Percentiles rank a stretch among this genome's conserved stretches.
Evolutionary conservation across 2,888 invertebrate genomes (phyloP).

Genomic region (Dynastes maya): DNA sequence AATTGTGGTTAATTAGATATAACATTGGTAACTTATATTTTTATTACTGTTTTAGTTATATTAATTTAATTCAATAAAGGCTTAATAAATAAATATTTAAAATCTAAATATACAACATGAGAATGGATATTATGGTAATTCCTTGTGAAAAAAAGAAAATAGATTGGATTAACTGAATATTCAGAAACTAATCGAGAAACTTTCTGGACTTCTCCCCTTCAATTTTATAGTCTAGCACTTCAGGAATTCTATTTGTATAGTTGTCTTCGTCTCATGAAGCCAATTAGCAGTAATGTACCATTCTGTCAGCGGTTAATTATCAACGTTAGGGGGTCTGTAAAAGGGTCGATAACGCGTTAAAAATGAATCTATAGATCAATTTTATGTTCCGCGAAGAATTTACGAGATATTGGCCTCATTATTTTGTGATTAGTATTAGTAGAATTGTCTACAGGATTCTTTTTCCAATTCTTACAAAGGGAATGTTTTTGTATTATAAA

Average conservation of each 20-base stretch:
- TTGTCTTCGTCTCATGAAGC: constrained; percentile 55
- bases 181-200: constrained; percentile 18
- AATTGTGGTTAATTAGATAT: too few species aligned
- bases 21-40: too few species aligned
- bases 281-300: constrained; percentile 59
- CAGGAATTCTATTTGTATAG: constrained; percentile 55
- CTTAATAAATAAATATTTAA: too few species aligned
- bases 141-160: neutral
- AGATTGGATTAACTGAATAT: constrained; percentile 9
- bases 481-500: neutral
- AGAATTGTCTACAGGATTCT: neutral
- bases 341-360: constrained; percentile 51
- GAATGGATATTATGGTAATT: too few species aligned
- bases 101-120: too few species aligned
- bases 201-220: constrained; percentile 16
- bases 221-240: constrained; percentile 41
- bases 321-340: constrained; percentile 52
- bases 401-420: neutral
- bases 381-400: neutral
- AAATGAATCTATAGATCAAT: constrained; percentile 51
- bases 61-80: too few species aligned
- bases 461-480: neutral
- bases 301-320: constrained; percentile 59
- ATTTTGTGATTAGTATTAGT: neutral
- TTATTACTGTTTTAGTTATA: too few species aligned